Conservation (phyloP, 1,140 invertebrate species). For the Gryllus bimaculatus region DNA sequence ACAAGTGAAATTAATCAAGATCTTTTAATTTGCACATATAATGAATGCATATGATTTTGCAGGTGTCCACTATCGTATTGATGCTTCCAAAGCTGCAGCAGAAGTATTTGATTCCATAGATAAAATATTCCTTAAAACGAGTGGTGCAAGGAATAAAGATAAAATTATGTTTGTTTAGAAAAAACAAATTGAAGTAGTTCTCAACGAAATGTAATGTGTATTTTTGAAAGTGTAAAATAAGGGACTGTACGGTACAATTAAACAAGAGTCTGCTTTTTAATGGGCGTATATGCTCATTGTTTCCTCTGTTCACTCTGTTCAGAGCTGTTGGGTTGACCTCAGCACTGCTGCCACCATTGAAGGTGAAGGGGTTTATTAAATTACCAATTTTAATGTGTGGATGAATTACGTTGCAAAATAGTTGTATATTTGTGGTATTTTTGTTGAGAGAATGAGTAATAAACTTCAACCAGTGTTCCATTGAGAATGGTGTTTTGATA, state of each 20-base stretch:
- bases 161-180: constrained; percentile 14
- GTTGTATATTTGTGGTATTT: too few relatives aligned
- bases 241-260: not conserved
- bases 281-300: not conserved
- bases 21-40: not conserved
- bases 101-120: constrained; percentile 69
- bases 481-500: too few relatives aligned
- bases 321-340: too few relatives aligned
- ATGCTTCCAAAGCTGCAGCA: constrained; percentile 57
- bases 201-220: not conserved
- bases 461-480: too few relatives aligned
- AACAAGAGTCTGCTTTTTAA: not conserved
- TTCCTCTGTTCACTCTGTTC: not conserved
- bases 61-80: constrained; percentile 66
- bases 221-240: not conserved
- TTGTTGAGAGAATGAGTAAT: too few relatives aligned
- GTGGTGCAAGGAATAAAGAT: constrained; percentile 11
- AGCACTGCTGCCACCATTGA: too few relatives aligned
- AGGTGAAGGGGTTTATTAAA: too few relatives aligned
- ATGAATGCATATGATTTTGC: constrained; percentile 39
- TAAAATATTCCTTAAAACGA: constrained; percentile 47
- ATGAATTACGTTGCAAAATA: too few relatives aligned
- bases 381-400: too few relatives aligned
- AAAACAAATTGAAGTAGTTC: not conserved
- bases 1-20: not conserved